phyloP scores from a whole-genome alignment of 2,888 invertebrate species.

The Ormyrus labotus region DNA sequence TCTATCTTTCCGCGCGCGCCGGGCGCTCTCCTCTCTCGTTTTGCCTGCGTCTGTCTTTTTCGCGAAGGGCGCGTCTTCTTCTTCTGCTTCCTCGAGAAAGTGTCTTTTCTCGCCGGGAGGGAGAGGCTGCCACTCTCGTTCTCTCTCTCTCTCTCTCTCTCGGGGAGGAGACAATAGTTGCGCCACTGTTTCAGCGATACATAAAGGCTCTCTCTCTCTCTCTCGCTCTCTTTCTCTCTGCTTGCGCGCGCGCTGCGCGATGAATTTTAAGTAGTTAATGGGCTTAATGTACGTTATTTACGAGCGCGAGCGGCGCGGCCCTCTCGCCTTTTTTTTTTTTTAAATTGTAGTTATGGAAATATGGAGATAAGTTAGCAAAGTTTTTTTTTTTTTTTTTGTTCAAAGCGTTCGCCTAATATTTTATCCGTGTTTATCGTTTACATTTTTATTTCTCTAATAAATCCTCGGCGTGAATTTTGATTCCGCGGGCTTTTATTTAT shows the following conservation, averaged over 20 bases:
- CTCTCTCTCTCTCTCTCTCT: background rate
- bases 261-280: constrained; percentile 56
- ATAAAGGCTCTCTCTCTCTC: background rate
- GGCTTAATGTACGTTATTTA: constrained; percentile 52
- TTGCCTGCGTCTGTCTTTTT: constrained; percentile 37
- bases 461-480: constrained; percentile 43
- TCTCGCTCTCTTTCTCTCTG: constrained; percentile 19
- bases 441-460: constrained; percentile 47
- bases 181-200: constrained; percentile 17
- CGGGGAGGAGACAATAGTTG: constrained; percentile 46
- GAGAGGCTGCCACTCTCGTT: no score
- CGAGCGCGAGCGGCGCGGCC: background rate
- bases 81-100: background rate
- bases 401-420: constrained; percentile 34
- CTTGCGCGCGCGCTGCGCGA: constrained; percentile 18
- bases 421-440: constrained; percentile 43
- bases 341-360: constrained; percentile 49
- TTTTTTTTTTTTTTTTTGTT: constrained; percentile 29
- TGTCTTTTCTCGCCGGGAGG: background rate
- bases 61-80: constrained; percentile 47
- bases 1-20: constrained; percentile 34
- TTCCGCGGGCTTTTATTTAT: constrained; percentile 18
- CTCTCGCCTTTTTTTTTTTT: constrained; percentile 14
- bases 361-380: constrained; percentile 37
- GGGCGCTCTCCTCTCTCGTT: constrained; percentile 45